phyloP scores from a whole-genome alignment of 2,888 invertebrate genomes.

The Synergus laeviventris region DNA sequence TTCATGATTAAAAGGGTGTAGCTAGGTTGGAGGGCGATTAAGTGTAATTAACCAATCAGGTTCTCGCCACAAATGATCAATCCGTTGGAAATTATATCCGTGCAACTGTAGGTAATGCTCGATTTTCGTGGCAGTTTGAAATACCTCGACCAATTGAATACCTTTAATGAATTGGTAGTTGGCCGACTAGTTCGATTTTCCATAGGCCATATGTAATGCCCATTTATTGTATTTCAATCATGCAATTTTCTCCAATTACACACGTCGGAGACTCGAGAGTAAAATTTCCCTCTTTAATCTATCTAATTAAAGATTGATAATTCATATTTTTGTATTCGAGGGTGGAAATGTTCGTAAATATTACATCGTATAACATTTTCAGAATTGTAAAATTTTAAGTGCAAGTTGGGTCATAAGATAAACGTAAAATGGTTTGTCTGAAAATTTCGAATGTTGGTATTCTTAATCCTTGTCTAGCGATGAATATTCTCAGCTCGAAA shows the following conservation, averaged over 20 bases:
- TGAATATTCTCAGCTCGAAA: conserved; percentile 42
- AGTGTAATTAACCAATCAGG: conserved; percentile 56
- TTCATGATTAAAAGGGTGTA: background rate
- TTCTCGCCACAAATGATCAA: conserved; percentile 59
- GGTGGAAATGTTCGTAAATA: no score
- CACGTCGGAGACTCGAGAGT: no score
- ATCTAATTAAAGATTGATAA: no score
- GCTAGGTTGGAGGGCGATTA: conserved; percentile 40
- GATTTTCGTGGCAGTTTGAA: conserved; percentile 31
- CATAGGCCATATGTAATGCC: conserved; percentile 50
- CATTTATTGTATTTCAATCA: conserved; percentile 58
- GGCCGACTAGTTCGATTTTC: conserved; percentile 27
- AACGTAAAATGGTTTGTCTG: conserved; percentile 25
- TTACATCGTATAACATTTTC: no score
- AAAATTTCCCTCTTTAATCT: no score
- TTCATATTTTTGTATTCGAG: no score
- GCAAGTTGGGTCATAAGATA: background rate
- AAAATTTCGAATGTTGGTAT: conserved; percentile 32
- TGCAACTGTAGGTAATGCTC: conserved; percentile 24
- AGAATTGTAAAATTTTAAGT: background rate
- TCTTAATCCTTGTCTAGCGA: conserved; percentile 40
- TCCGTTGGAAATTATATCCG: conserved; percentile 45
- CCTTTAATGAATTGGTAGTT: conserved; percentile 53
- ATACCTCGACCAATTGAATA: conserved; percentile 49
- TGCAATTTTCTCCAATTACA: conserved; percentile 52